Evolutionary conservation across 92 coral and sea anemone species (phyloP).

Genomic region (Epizoanthus scotinus): DNA sequence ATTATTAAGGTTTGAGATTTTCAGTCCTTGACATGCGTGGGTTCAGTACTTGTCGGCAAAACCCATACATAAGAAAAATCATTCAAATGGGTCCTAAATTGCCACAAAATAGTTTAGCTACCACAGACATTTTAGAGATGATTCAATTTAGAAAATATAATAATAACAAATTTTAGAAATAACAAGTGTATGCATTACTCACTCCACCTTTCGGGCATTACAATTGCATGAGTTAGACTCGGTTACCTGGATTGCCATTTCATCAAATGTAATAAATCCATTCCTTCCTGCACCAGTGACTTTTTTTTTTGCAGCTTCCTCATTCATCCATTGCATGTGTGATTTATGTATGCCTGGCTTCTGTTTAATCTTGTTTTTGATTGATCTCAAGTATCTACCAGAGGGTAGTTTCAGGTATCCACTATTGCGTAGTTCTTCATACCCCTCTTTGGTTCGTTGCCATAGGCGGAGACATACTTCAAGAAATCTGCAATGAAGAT

Average conservation of each 20-base stretch:
- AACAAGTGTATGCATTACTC: too few relatives aligned
- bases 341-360: slow-evolving; percentile 57
- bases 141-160: too few relatives aligned
- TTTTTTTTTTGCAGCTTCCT: slow-evolving; percentile 30
- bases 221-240: neutral
- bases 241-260: slow-evolving; percentile 65
- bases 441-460: slow-evolving; percentile 62
- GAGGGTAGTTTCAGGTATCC: slow-evolving; percentile 52
- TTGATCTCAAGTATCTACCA: slow-evolving; percentile 48
- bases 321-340: slow-evolving; percentile 57
- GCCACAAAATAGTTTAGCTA: too few relatives aligned
- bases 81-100: too few relatives aligned
- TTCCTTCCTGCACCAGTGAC: slow-evolving; percentile 48
- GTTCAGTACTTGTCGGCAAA: too few relatives aligned
- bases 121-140: too few relatives aligned
- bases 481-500: slow-evolving; percentile 43
- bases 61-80: too few relatives aligned
- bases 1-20: too few relatives aligned
- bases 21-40: too few relatives aligned
- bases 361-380: slow-evolving; percentile 60
- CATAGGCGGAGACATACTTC: slow-evolving; percentile 54
- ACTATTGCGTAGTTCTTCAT: slow-evolving; percentile 51
- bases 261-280: slow-evolving; percentile 63
- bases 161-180: neutral
- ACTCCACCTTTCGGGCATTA: too few relatives aligned